Percentiles rank a stretch among this genome's conserved stretches.
phyloP scores from a whole-genome alignment of 2,888 invertebrate species.

The Eulithis prunata region DNA sequence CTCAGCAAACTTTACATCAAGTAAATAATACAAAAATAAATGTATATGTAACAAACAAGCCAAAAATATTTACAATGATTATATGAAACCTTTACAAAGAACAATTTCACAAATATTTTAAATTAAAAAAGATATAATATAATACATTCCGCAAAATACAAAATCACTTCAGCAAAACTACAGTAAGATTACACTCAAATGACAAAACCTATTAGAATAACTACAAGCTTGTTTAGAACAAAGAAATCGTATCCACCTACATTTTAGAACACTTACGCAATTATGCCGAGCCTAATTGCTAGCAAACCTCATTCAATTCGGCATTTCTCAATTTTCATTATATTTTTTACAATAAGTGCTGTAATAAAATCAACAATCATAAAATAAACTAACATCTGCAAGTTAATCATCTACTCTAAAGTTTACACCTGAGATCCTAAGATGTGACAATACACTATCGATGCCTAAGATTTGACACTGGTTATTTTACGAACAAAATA shows the following conservation, averaged over 20 bases:
- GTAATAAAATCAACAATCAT: constrained; percentile 11
- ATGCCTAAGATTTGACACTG: constrained; percentile 78
- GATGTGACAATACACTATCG: constrained; percentile 63
- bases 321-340: constrained; percentile 1
- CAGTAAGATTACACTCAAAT: constrained; percentile 33
- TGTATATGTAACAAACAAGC: constrained; percentile 35
- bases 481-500: constrained; percentile 79
- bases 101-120: constrained; percentile 44
- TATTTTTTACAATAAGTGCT: constrained; percentile 4
- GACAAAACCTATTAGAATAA: constrained; percentile 30
- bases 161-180: constrained; percentile 44
- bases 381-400: constrained; percentile 29
- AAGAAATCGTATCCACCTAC: neutral
- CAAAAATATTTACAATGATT: constrained; percentile 71
- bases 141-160: constrained; percentile 42
- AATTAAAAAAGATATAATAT: constrained; percentile 44
- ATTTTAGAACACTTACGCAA: neutral
- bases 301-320: neutral
- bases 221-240: constrained; percentile 19
- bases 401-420: constrained; percentile 51
- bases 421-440: constrained; percentile 71
- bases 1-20: constrained; percentile 68
- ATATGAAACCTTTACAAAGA: constrained; percentile 52
- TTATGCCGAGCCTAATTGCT: neutral
- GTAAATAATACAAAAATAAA: constrained; percentile 75